Percentiles rank a stretch among this genome's conserved stretches.
phyloP scores from a whole-genome alignment of 2,113 vertebrate genomes.

The Pelodiscus sinensis region DNA sequence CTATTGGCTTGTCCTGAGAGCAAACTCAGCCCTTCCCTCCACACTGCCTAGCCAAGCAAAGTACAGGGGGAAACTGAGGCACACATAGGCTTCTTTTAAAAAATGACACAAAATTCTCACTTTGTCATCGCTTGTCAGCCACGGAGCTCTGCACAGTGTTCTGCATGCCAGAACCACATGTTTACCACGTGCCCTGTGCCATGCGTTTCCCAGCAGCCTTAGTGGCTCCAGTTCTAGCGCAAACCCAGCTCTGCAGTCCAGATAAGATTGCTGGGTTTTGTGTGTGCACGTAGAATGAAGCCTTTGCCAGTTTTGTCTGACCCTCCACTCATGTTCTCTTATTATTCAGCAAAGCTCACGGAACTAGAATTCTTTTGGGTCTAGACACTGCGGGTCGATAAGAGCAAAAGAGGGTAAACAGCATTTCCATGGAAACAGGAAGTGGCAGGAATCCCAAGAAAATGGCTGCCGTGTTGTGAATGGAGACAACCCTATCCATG shows the following conservation, averaged over 20 bases:
- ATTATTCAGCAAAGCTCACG: conserved; percentile 7
- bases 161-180: not conserved
- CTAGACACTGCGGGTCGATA: conserved; percentile 19
- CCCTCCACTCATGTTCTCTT: not conserved
- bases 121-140: not conserved
- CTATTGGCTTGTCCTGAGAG: not conserved
- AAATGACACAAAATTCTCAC: not conserved
- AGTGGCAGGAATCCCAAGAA: conserved; percentile 79
- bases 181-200: not conserved
- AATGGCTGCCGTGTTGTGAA: conserved; percentile 84
- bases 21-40: not conserved
- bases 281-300: not conserved
- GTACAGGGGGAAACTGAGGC: not conserved
- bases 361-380: conserved; percentile 5
- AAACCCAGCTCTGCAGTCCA: not conserved
- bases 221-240: not conserved
- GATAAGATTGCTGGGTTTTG: not conserved
- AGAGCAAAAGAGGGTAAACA: conserved; percentile 4
- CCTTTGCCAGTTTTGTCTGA: not conserved
- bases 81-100: not conserved
- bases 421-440: conserved; percentile 82
- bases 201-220: not conserved
- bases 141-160: not conserved
- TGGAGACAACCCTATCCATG: conserved; percentile 77
- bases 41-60: not conserved